Base-by-base conservation (phyloP, 2,888 invertebrate species). In the Parnassius glacialis region DNA sequence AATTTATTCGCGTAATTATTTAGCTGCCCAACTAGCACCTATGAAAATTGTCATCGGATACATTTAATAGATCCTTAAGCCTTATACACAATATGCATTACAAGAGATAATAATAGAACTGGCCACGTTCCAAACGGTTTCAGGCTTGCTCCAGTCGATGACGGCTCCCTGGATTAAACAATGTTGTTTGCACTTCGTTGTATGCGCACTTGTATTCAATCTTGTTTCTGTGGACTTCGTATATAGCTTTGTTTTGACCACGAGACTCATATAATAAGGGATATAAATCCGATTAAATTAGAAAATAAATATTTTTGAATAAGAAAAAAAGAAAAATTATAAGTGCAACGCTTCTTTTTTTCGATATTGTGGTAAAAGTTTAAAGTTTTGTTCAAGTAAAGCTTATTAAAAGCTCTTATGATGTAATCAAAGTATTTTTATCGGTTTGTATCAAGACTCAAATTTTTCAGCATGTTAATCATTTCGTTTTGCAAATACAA, bases 51-150 rank as follows among this genome's bases (percentile, higher is more conserved):
- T 68, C 65, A 66, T 54, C 52, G 55, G 61, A 59, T 65, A 61
- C 64, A 67, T 67, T 67, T 64, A 65, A 62, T 59, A 66, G 51
- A 45, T 52, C 57, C 64, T 67, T 66, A 67, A 66, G 59, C 69
- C 61, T 52, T 68, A 64, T 59, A 66, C 59, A 57, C 58, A 60
- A 53, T 60, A 61, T 63, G 56, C 51, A 60, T 43, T 55, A 63
- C 54, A 57, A 51, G 62, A 81, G 80, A 80, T 87, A 84, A 80
- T 87, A 84, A 82, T 84, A 80, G 83, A 80, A 74, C 83, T 87
- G 87, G 87, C 85, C 53, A 41, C 50, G 75, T 74, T 83, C 87
- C 87, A 87, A 81, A 78, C 77, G 75, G 82, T 84, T 82, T 69
- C 72, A 71, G 67, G 69, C 62, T 61, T 54, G 62, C 60, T 64